Base-by-base conservation (phyloP, 2,113 vertebrate genomes). In the Noturus placidus region DNA sequence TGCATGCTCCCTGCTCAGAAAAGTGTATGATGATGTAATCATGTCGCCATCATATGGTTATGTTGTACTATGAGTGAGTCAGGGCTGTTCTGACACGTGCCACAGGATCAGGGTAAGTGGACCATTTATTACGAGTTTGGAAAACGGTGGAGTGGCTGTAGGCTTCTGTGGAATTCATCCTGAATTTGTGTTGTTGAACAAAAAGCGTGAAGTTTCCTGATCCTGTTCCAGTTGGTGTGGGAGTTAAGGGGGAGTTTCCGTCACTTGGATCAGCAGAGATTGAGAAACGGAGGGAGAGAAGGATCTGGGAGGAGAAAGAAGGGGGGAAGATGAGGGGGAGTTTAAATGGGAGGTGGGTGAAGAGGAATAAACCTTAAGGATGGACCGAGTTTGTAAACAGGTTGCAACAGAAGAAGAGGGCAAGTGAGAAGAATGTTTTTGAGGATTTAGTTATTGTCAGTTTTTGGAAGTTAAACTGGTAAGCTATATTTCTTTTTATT, bases 341-440 rank as follows among this genome's bases (percentile, higher is more conserved):
- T 38, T 79, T n/a, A 33, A 67, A 80, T 4, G 50, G 61, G 61
- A 79, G 77, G 35, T 80, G 52, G 77, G n/a, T 57, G 19, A 87
- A 13, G 67, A 38, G 50, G 63, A 78, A 87, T 69, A 54, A 86
- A 38, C 20, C 7, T 30, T 52, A 57, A 61, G 67, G 69, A 82
- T 87, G 86, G 79, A 83, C 80, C 27, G 69, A 74, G 67, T 38
- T 63, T 82, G 72, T 13, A 69, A 83, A 38, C 67, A 83, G 52
- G 69, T 87, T 87, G 80, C 35, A 69, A 27, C 25, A 25, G 33
- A 81, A 35, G 25, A 82, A 57, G 52, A 54, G 63, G 10, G 33
- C 15, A 19, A 76, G 54, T 59, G 10, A 74, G 65, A 74, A 13
- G 30, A 82, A 57, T 10, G 65, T 20, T 72, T 22, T 15, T 10